Evolutionary conservation across 1,140 invertebrate species (phyloP).

Genomic region (Atta colombica): DNA sequence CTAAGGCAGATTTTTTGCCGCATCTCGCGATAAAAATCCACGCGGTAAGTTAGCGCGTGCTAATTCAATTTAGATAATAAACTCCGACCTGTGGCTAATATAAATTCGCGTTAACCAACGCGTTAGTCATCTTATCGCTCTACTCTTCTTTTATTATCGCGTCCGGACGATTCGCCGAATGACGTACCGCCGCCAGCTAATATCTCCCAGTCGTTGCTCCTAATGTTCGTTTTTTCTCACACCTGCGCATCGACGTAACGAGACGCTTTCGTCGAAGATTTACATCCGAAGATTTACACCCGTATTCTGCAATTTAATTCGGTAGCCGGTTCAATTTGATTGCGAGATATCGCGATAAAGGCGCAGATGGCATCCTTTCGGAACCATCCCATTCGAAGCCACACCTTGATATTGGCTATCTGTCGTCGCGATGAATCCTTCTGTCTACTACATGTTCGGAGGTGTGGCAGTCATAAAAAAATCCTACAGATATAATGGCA

Average conservation of each 20-base stretch:
- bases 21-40: constrained; percentile 21
- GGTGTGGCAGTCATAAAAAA: constrained; percentile 60
- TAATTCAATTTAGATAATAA: constrained; percentile 63
- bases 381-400: constrained; percentile 5
- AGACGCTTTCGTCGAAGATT: constrained; percentile 62
- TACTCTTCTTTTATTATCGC: constrained; percentile 57
- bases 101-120: constrained; percentile 70
- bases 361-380: constrained; percentile 36
- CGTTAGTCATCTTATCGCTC: constrained; percentile 67
- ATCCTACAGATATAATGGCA: constrained; percentile 32
- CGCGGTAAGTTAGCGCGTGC: constrained; percentile 6
- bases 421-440: constrained; percentile 65
- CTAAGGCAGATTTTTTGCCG: background rate
- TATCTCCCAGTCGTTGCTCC: constrained; percentile 45
- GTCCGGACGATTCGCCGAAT: background rate
- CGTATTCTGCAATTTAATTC: constrained; percentile 72
- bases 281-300: constrained; percentile 37
- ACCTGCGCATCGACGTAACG: constrained; percentile 49
- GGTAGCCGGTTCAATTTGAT: constrained; percentile 77
- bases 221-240: constrained; percentile 35
- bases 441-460: constrained; percentile 62
- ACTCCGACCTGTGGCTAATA: constrained; percentile 33
- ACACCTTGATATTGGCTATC: constrained; percentile 65
- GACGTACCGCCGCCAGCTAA: constrained; percentile 53
- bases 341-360: constrained; percentile 69